Evolutionary conservation across 2,888 invertebrate genomes (phyloP).

Genomic region (Ligdia adustata): DNA sequence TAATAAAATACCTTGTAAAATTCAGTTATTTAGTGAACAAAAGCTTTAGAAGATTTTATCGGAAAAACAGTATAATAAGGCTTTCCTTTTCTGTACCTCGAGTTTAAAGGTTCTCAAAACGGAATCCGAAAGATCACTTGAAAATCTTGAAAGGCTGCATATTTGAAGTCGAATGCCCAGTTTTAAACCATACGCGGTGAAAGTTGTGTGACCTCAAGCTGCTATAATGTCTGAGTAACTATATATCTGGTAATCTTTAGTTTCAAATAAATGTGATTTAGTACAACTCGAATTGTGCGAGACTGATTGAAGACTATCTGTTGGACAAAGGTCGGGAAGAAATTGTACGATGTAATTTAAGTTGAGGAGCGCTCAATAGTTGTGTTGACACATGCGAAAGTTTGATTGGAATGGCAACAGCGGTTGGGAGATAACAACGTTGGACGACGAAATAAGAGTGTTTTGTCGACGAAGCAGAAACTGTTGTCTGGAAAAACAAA

Average conservation of each 20-base stretch:
- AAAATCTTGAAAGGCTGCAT: slow-evolving; percentile 45
- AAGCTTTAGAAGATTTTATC: slow-evolving; percentile 32
- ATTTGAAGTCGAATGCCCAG: slow-evolving; percentile 41
- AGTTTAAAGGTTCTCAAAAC: slow-evolving; percentile 34
- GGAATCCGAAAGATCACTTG: slow-evolving; percentile 43
- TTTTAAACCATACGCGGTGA: slow-evolving; percentile 43
- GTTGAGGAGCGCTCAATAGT: slow-evolving; percentile 5
- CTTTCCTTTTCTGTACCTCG: slow-evolving; percentile 38
- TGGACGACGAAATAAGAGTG: not conserved
- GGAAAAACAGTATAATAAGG: slow-evolving; percentile 33
- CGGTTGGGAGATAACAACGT: slow-evolving; percentile 2
- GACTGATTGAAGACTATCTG: slow-evolving; percentile 4
- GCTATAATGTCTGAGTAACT: slow-evolving; percentile 40
- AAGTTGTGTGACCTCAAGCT: slow-evolving; percentile 42
- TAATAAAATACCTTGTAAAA: slow-evolving; percentile 46
- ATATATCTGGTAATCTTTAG: slow-evolving; percentile 32
- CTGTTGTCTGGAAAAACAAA: not conserved
- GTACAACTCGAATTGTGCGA: not conserved
- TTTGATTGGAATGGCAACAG: slow-evolving; percentile 13
- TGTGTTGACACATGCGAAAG: slow-evolving; percentile 17
- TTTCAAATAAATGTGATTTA: slow-evolving; percentile 7
- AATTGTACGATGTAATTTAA: slow-evolving; percentile 15
- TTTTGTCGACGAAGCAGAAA: not conserved
- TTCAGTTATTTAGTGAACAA: slow-evolving; percentile 27
- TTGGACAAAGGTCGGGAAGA: slow-evolving; percentile 4